These are phyloP conservation scores for Petrolisthes cinctipes DNA, from an alignment of 2,888 invertebrate species.

Conservation along the genomic window DNA sequence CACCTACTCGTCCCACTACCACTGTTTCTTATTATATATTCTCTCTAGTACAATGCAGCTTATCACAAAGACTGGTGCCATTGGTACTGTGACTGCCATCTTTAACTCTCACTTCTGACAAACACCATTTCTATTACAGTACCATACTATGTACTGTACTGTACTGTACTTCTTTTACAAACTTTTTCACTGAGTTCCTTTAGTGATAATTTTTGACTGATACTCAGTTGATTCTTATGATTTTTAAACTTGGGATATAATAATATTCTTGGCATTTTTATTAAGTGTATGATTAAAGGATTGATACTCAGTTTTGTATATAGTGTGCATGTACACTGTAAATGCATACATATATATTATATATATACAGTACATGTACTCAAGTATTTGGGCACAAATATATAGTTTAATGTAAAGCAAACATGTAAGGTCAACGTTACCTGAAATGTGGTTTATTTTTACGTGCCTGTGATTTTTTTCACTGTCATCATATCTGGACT, in stretches of 20 bases:
- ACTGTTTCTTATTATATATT: constrained; percentile 22
- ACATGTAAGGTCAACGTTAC: constrained; percentile 55
- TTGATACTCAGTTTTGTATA: constrained; percentile 59
- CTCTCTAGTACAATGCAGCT: not conserved
- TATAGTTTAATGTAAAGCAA: constrained; percentile 54
- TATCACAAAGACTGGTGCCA: constrained; percentile 9
- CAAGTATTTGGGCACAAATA: constrained; percentile 60
- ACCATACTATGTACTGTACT: too few relatives aligned
- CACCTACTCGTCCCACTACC: constrained; percentile 12
- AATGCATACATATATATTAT: constrained; percentile 43
- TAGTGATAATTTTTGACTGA: not conserved
- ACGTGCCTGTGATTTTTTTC: constrained; percentile 53
- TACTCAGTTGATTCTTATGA: constrained; percentile 25
- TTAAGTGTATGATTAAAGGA: constrained; percentile 45
- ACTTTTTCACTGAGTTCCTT: not conserved
- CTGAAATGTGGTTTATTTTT: constrained; percentile 40
- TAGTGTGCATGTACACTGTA: constrained; percentile 56
- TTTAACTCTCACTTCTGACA: constrained; percentile 9
- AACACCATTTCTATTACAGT: too few relatives aligned
- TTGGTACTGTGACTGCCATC: constrained; percentile 25
- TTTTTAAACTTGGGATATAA: not conserved
- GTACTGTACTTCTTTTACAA: not conserved
- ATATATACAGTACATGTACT: constrained; percentile 34
- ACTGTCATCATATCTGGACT: constrained; percentile 37
- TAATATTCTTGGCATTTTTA: constrained; percentile 38